These are phyloP conservation scores for Microcebus jonahi DNA, from an alignment of 2,113 vertebrate genomes.

Conservation along the genomic window DNA sequence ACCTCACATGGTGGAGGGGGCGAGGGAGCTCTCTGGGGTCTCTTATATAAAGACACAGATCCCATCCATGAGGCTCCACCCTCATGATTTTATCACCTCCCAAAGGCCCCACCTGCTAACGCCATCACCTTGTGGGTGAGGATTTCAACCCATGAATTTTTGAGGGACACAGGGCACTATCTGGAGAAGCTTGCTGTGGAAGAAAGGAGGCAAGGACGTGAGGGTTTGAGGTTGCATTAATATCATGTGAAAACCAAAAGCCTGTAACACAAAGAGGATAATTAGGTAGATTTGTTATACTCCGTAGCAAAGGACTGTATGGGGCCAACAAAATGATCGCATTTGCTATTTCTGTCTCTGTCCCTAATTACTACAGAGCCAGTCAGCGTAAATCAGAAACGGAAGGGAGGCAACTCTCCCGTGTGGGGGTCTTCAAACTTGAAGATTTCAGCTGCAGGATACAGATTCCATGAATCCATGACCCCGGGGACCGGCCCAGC, in stretches of 20 bases:
- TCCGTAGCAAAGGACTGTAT: background rate
- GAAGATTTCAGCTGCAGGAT: fast-evolving
- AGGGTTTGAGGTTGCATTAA: background rate
- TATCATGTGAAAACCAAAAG: background rate
- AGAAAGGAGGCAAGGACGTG: fast-evolving
- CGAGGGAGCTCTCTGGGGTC: no score
- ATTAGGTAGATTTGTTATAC: background rate
- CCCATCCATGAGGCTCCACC: background rate
- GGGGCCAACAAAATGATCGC: background rate
- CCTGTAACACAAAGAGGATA: background rate
- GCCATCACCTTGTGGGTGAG: background rate
- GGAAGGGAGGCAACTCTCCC: background rate
- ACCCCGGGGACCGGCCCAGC: no score
- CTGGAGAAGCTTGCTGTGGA: no score
- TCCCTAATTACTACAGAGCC: background rate
- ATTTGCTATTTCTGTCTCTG: background rate
- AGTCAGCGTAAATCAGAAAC: background rate
- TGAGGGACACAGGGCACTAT: fast-evolving
- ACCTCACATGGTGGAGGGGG: background rate
- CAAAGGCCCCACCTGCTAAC: background rate
- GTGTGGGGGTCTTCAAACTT: fast-evolving
- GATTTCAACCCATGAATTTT: background rate
- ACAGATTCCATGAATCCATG: fast-evolving
- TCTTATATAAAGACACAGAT: background rate
- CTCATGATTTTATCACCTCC: background rate